Evolutionary conservation across 2,888 invertebrate species (phyloP), one percentile per base, ranked within the genome.

Genomic region (Pyralis farinalis): DNA sequence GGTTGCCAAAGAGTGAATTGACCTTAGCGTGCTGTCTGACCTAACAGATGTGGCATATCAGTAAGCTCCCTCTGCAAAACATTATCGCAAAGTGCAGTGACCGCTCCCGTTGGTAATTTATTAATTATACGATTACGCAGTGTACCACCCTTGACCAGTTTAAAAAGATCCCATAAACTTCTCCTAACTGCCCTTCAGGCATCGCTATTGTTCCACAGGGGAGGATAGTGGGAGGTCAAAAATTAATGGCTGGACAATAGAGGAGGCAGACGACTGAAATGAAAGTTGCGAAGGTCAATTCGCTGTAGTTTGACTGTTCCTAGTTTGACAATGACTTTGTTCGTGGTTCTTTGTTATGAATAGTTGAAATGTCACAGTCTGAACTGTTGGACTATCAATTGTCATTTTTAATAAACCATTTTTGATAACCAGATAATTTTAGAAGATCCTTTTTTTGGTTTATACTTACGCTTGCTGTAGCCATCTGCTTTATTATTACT

Each of bases 41-140:
- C 77, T 63, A 76, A 75, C 86, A 83, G 81, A 85, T 85, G 84
- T 70, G 69, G 61, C 64, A 60, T 84, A 84, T 83, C 83, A 75
- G 62, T 71, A 62, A 47, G 51, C 71, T 70, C 69, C 69, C 75
- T 69, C 76, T 77, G 81, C 81, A 71, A 76, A 83, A 75, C 72
- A 77, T 77, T 83, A 84, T 84, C 83, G 71, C 67, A 59, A 58
- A 61, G 84, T 74, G 66, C 86, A 82, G 82, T 58, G 85, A 86
- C 86, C 86, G 75, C 74, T 59, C 62, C 53, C 67, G 68, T 71
- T 77, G 69, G 78, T 85, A 79, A 85, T 85, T 83, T 85, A 86
- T 84, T 85, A 87, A 87, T 86, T 85, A 78, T 72, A 72, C 77
- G 69, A 74, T 74, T 73, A 76, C 71, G 63, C 57, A 60, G 67